Evolutionary conservation across 1,140 invertebrate genomes (phyloP).

Genomic region (Samia ricini): DNA sequence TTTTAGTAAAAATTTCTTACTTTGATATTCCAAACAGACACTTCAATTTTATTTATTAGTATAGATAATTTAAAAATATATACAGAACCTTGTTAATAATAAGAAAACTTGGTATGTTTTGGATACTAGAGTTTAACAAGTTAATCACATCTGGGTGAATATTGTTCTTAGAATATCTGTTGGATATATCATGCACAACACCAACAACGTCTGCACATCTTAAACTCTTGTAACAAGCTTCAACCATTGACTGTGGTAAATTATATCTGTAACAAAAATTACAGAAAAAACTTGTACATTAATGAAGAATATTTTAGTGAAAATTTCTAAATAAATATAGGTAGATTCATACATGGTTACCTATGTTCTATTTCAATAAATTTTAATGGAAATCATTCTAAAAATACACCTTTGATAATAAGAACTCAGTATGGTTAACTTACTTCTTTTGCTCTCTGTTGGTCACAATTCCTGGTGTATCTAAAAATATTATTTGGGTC

Average conservation of each 20-base stretch:
- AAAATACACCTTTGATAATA: too few relatives aligned
- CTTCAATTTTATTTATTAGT: neutral
- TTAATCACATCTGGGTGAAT: slow-evolving; percentile 85
- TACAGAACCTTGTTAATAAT: slow-evolving; percentile 90
- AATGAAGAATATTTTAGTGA: too few relatives aligned
- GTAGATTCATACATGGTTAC: too few relatives aligned
- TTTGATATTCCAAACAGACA: neutral
- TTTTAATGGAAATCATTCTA: neutral
- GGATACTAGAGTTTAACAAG: slow-evolving; percentile 80
- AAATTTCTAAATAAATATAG: neutral
- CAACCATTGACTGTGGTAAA: slow-evolving; percentile 82
- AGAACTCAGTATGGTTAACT: slow-evolving; percentile 24
- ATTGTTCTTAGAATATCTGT: slow-evolving; percentile 81
- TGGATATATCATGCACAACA: slow-evolving; percentile 91
- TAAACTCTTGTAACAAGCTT: slow-evolving; percentile 82
- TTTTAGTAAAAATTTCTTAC: neutral
- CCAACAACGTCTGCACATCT: slow-evolving; percentile 89
- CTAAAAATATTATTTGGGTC: slow-evolving; percentile 92
- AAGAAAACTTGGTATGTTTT: slow-evolving; percentile 85
- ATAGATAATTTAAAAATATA: neutral
- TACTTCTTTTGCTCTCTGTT: slow-evolving; percentile 82
- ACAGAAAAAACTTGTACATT: too few relatives aligned
- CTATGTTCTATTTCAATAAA: too few relatives aligned
- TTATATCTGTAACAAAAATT: slow-evolving; percentile 80
- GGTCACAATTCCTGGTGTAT: slow-evolving; percentile 90